phyloP scores from a whole-genome alignment of 1,140 invertebrate genomes.

The Drosophila simulans region DNA sequence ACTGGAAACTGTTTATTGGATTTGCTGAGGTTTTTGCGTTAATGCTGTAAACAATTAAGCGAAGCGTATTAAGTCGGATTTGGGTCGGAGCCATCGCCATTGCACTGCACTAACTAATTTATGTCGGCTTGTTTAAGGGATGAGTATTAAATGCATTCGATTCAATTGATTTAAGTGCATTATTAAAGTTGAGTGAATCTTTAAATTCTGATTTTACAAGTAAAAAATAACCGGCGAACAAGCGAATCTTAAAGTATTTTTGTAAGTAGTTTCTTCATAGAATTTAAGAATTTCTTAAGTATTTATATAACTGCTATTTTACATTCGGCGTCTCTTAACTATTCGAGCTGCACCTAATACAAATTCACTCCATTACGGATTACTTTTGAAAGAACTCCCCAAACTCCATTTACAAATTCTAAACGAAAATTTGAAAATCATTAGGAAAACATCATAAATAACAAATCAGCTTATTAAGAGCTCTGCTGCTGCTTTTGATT shows the following conservation, averaged over 20 bases:
- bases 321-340: too few species aligned
- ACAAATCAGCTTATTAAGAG: slow-evolving; percentile 80
- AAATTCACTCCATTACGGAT: not conserved
- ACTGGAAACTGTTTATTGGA: slow-evolving; percentile 68
- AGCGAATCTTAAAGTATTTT: too few species aligned
- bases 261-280: too few species aligned
- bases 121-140: slow-evolving; percentile 21
- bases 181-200: slow-evolving; percentile 5
- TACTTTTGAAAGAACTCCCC: not conserved
- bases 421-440: slow-evolving; percentile 48
- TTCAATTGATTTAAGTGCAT: slow-evolving; percentile 19
- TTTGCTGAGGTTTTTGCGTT: slow-evolving; percentile 77
- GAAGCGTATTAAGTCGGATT: slow-evolving; percentile 79
- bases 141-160: not conserved
- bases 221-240: too few species aligned
- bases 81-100: slow-evolving; percentile 39
- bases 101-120: slow-evolving; percentile 69
- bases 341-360: not conserved
- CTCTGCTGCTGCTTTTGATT: slow-evolving; percentile 23
- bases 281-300: too few species aligned
- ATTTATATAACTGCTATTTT: too few species aligned
- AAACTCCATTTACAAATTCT: not conserved
- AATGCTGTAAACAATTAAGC: slow-evolving; percentile 83
- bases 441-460: slow-evolving; percentile 78
- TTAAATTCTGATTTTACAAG: slow-evolving; percentile 2